Evolutionary conservation across 2,113 vertebrate genomes (phyloP).

Genomic region (Eolophus roseicapilla): DNA sequence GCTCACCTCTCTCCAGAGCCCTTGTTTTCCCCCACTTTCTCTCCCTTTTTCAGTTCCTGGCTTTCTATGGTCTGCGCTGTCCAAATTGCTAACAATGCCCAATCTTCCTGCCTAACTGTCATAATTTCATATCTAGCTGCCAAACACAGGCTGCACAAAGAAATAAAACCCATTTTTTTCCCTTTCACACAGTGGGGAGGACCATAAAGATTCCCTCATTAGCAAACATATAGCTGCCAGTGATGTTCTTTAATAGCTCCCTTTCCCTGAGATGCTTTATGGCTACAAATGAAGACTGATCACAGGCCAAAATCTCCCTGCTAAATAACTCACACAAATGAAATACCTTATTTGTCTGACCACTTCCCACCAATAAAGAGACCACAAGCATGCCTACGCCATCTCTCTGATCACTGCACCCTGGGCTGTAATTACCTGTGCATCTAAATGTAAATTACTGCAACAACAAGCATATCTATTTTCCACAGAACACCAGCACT

Average conservation of each 20-base stretch:
- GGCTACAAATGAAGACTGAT: neutral
- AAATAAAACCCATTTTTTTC: neutral
- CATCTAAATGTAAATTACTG: neutral
- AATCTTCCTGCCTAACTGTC: neutral
- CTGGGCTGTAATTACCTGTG: neutral
- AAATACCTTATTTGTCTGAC: neutral
- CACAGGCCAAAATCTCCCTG: neutral
- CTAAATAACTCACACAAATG: neutral
- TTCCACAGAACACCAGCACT: neutral
- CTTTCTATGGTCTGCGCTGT: neutral
- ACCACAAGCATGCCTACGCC: neutral
- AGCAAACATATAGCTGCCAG: neutral
- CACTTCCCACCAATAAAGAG: neutral
- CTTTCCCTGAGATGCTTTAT: neutral
- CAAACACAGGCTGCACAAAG: neutral
- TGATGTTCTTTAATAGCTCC: neutral
- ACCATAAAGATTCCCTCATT: slow-evolving; percentile 19
- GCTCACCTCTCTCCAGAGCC: neutral
- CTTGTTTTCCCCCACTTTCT: neutral
- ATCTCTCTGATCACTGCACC: neutral
- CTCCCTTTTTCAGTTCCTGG: neutral
- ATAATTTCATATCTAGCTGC: neutral
- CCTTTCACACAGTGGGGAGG: neutral
- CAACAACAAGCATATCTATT: fast-evolving
- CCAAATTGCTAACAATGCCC: neutral